Conservation (phyloP, 2,113 vertebrate species). For the Laticauda colubrina region DNA sequence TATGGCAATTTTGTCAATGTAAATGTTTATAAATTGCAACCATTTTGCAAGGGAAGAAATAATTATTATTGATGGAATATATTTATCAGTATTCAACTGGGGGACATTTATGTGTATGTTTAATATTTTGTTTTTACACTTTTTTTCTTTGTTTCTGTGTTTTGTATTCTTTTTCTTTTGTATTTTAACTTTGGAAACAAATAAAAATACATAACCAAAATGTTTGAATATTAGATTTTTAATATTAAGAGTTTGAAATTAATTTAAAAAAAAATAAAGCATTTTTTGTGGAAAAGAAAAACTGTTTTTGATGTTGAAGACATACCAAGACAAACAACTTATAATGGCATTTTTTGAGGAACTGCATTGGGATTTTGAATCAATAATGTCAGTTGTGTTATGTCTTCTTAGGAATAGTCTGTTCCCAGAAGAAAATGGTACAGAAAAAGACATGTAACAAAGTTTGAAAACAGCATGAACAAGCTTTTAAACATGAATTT, state of each 20-base stretch:
- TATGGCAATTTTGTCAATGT: neutral
- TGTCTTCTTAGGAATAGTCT: neutral
- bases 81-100: neutral
- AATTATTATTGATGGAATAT: neutral
- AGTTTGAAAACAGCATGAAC: neutral
- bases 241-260: neutral
- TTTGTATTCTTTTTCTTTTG: neutral
- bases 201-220: neutral
- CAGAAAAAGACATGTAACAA: neutral
- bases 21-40: neutral
- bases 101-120: neutral
- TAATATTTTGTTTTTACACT: neutral
- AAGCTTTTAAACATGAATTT: neutral
- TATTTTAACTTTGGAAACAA: neutral
- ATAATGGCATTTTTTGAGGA: neutral
- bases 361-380: neutral
- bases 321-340: neutral
- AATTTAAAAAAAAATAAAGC: neutral
- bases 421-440: neutral
- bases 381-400: neutral
- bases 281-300: neutral
- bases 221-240: neutral
- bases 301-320: neutral
- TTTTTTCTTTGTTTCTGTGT: neutral
- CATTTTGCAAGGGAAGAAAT: neutral